phyloP scores from a whole-genome alignment of 1,140 invertebrate species.

The Drosophila lacertosa region DNA sequence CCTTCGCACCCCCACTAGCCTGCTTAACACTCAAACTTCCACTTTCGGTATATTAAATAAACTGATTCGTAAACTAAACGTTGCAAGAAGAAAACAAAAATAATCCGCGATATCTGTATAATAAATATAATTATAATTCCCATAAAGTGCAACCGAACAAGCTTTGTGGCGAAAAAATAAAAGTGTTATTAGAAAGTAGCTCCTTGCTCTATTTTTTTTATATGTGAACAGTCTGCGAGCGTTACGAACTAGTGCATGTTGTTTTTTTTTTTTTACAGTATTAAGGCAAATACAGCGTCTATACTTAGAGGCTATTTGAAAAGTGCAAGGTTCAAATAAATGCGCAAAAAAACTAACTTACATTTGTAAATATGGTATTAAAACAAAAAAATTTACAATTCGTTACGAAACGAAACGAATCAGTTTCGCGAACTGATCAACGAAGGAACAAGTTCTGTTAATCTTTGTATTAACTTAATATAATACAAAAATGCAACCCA shows the following conservation, averaged over 20 bases:
- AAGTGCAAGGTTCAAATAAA: too few relatives aligned
- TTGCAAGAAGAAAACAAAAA: conserved; percentile 59
- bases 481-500: too few relatives aligned
- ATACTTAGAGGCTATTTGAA: conserved; percentile 21
- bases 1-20: neutral
- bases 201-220: conserved; percentile 29
- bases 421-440: too few relatives aligned
- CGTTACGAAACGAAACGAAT: too few relatives aligned
- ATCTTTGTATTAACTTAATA: neutral
- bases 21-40: conserved; percentile 11
- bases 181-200: conserved; percentile 9
- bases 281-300: conserved; percentile 43
- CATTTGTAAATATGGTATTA: too few relatives aligned
- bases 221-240: conserved; percentile 32
- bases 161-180: neutral
- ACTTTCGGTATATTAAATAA: conserved; percentile 64
- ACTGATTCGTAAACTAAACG: conserved; percentile 59
- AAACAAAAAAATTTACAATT: too few relatives aligned
- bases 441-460: neutral
- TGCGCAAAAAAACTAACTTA: too few relatives aligned
- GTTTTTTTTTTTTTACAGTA: conserved; percentile 79
- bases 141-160: neutral
- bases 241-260: conserved; percentile 57
- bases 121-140: neutral
- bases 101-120: neutral